Evolutionary conservation across 2,113 vertebrate genomes (phyloP), one percentile per base, ranked within the genome.

Genomic region (Brachyistius frenatus): DNA sequence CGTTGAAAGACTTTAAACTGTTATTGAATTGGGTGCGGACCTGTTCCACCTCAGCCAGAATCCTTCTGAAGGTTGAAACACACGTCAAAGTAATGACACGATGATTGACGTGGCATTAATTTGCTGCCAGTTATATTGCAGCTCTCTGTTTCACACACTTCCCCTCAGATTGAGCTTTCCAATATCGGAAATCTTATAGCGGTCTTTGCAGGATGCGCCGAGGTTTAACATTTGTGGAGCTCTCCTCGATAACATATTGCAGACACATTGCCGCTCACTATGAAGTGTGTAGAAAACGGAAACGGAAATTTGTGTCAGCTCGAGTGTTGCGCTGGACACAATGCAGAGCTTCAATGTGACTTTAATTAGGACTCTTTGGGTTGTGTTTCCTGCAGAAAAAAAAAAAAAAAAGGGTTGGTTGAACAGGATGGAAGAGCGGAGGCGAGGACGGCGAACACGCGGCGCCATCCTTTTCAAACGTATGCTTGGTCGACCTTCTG

Each of bases 341-440:
- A 66, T 66, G 41, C 11, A 13, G 44, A 82, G 39, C 50, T 37
- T 58, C 71, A 87, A 30, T 10, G 57, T 85, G 85, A 85, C 70
- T 87, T 87, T 68, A 88, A 89, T 89, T 88, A 76, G 58, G 65
- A 73, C 10, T 63, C 39, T 65, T 75, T 52, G 47, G 36, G 55
- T 31, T n/a, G 2, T 64, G 63, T 69, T 89, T 89, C 89, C 81
- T 85, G 76, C 55, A 31, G 64, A 55, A 67, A n/a, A 30, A 49
- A 71, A 55, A 67, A n/a, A 30, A 49, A 71, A 8, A 83, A 50
- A 71, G 46, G 46, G 16, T 61, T 61, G 2, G 2, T 49, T 61
- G 54, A 71, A 58, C 52, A 86, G 83, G 67, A 83, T 63, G 72
- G 68, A 30, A 52, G 70, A 82, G 66, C 64, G 58, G n/a, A 76